Base-by-base conservation (phyloP, 2,113 vertebrate species). In the Gallinago media region DNA sequence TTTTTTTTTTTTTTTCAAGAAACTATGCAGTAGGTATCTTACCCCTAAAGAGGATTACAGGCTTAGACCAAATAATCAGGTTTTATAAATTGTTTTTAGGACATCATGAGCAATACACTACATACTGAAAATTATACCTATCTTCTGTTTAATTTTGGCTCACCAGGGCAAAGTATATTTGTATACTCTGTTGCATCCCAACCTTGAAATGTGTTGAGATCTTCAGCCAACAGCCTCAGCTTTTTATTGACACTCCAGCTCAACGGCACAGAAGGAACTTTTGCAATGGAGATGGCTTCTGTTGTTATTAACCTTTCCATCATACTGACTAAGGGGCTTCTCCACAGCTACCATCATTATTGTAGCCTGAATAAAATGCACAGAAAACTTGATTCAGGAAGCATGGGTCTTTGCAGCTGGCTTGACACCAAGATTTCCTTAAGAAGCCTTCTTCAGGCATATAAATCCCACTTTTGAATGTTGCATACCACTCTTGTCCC, bases 1-100 rank as follows among this genome's bases (percentile, higher is more conserved):
- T 38, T 50, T 72, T 47, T 42, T 75, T 66, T 47, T 47, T 75
- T 61, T 78, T 5, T 18, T 83, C 46, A 54, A 70, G 26, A 81
- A 96, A 21, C 29, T 79, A 66, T 74, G 34, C 27, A 44, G 38
- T 55, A 87, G 67, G 25, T 89, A 59, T 93, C 78, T 85, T 80
- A 36, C 18, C 76, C 22, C 20, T 88, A 85, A 95, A 85, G 71
- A 95, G 89, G 80, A 89, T 93, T 95, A 96, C 22, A 83, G 71
- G 78, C 62, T 94, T 92, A 95, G 55, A 74, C 67, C 76, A 5
- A 83, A 59, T 88, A 88, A 94, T 88, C 74, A 67, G 36, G 26
- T 34, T 79, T 92, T 95, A 66, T 62, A 93, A 91, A 71, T 71
- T 73, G 26, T 63, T 92, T 88, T 79, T 80, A 73, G 78, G 38